Evolutionary conservation across 2,888 invertebrate species (phyloP).

Genomic region (Ypsolopha scabrella): DNA sequence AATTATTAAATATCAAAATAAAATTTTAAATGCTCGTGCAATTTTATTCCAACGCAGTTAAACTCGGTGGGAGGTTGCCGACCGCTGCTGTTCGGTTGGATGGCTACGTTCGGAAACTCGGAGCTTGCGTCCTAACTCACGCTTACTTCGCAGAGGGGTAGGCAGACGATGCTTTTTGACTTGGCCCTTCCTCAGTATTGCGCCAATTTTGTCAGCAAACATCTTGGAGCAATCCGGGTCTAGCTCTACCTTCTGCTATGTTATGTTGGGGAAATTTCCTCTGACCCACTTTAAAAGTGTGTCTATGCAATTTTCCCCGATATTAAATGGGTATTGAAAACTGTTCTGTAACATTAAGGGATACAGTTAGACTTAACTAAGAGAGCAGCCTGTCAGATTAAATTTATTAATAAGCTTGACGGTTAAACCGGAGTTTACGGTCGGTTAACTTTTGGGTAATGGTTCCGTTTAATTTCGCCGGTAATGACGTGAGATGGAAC

Average conservation of each 20-base stretch:
- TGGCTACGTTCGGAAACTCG: not conserved
- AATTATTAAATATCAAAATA: not conserved
- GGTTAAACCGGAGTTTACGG: not conserved
- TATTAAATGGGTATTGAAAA: too few species aligned
- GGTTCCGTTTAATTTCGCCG: not conserved
- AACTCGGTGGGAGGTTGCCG: constrained; percentile 3
- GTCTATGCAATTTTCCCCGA: too few species aligned
- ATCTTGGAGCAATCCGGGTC: too few species aligned
- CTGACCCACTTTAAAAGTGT: too few species aligned
- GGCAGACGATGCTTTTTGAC: too few species aligned
- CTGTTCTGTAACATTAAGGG: too few species aligned
- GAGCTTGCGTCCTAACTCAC: not conserved
- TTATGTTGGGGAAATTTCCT: too few species aligned
- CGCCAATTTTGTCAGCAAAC: too few species aligned
- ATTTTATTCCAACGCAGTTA: not conserved
- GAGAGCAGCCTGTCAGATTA: not conserved
- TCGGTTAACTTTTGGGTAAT: constrained; percentile 1
- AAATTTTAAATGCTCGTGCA: not conserved
- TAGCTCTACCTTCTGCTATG: too few species aligned
- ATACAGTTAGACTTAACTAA: too few species aligned
- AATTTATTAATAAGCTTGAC: not conserved
- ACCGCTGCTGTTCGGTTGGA: not conserved
- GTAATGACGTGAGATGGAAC: not conserved
- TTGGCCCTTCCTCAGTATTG: too few species aligned
- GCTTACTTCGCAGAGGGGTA: too few species aligned